Evolutionary conservation across 64 coral and sea anemone genomes (phyloP).

Genomic region (Pachyseris speciosa): DNA sequence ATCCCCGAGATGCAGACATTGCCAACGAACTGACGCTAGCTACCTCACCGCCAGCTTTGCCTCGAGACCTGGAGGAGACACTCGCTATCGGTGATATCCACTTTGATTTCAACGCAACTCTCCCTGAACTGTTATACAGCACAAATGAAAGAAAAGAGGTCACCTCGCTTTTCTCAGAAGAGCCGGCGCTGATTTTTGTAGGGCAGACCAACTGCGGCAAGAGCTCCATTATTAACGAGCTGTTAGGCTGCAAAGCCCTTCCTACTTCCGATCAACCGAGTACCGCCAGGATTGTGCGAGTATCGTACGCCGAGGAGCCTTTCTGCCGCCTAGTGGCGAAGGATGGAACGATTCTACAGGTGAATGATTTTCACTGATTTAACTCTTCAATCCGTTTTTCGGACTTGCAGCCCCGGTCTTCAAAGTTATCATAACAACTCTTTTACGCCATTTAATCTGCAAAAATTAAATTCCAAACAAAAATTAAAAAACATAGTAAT

Average conservation of each 20-base stretch:
- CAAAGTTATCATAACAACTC: not conserved
- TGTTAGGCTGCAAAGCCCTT: conserved; percentile 42
- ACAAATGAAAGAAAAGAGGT: conserved; percentile 52
- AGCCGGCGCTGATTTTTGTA: conserved; percentile 63
- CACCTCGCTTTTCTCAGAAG: not conserved
- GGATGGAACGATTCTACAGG: conserved; percentile 12
- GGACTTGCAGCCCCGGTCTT: no score
- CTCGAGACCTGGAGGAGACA: not conserved
- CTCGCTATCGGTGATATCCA: not conserved
- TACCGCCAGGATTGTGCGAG: conserved; percentile 62
- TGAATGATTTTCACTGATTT: not conserved
- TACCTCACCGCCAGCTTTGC: not conserved
- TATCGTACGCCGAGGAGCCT: conserved; percentile 49
- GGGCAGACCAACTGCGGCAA: conserved; percentile 80
- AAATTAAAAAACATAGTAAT: no score
- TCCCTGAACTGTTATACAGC: conserved; percentile 41
- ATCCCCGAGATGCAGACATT: not conserved
- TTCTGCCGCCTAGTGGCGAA: conserved; percentile 5
- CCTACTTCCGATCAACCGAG: conserved; percentile 68
- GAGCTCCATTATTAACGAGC: conserved; percentile 79
- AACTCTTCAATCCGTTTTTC: not conserved
- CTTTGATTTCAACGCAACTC: not conserved
- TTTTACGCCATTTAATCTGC: no score
- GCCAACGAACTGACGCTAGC: not conserved
- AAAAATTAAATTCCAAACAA: no score